Conservation (phyloP, 2,797 vertebrate genomes). For the Squalus acanthias region DNA sequence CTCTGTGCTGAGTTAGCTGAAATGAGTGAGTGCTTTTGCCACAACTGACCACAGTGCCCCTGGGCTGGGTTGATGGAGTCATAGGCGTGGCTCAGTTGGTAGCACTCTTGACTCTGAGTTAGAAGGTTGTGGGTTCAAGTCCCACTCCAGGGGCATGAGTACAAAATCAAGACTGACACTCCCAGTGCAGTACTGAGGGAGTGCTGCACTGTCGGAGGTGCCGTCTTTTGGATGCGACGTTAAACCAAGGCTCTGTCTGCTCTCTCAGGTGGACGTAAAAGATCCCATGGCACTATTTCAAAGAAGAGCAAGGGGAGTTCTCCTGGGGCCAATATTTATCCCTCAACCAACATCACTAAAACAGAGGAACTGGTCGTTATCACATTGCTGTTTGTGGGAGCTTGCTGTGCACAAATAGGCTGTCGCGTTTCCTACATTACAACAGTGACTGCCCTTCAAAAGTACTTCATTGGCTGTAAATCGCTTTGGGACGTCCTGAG, state of each 20-base stretch:
- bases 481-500: background rate
- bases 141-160: background rate
- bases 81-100: background rate
- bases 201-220: no score
- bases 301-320: no score
- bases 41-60: background rate
- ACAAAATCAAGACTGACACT: no score
- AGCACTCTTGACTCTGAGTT: background rate
- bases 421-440: background rate
- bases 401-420: background rate
- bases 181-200: no score
- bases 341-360: background rate
- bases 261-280: no score
- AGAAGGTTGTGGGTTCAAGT: background rate
- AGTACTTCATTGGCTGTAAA: background rate
- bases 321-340: background rate
- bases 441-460: background rate
- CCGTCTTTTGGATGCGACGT: no score
- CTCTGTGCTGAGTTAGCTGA: no score
- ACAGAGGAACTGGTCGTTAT: background rate
- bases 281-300: no score
- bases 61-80: background rate
- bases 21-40: background rate
- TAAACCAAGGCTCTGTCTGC: no score
- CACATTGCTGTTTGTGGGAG: background rate